Conservation (phyloP, 2,888 invertebrate genomes). For the Dynastes hyllus region DNA sequence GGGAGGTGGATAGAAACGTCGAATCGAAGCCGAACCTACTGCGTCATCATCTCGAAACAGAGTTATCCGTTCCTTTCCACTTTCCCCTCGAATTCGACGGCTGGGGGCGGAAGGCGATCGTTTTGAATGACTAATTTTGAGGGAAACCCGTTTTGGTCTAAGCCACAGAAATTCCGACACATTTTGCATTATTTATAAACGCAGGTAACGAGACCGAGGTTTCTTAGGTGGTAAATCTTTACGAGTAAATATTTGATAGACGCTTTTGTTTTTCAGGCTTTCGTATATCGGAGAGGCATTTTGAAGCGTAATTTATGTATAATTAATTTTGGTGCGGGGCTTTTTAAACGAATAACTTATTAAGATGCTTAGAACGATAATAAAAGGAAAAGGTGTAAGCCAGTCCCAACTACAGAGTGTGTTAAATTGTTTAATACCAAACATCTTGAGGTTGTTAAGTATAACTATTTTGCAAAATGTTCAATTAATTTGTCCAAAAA, state of each 20-base stretch:
- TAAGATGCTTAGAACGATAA: too few species aligned
- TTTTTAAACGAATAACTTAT: neutral
- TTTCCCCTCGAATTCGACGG: slow-evolving; percentile 10
- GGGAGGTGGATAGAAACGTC: slow-evolving; percentile 1
- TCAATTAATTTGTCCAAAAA: too few species aligned
- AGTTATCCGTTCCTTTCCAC: slow-evolving; percentile 15
- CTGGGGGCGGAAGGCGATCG: slow-evolving; percentile 38
- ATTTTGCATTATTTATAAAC: slow-evolving; percentile 36
- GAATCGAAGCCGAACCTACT: slow-evolving; percentile 1
- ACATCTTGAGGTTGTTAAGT: too few species aligned
- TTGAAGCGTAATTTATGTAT: neutral
- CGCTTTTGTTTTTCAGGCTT: neutral
- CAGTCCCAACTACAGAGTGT: too few species aligned
- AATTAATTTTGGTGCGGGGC: neutral
- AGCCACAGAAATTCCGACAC: slow-evolving; percentile 18
- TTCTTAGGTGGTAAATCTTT: slow-evolving; percentile 17
- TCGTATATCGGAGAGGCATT: neutral
- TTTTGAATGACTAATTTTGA: slow-evolving; percentile 45
- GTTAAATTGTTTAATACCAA: too few species aligned
- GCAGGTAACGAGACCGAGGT: neutral
- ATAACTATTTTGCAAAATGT: too few species aligned
- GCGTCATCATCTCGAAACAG: slow-evolving; percentile 17
- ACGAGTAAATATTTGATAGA: slow-evolving; percentile 16
- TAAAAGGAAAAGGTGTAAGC: too few species aligned
- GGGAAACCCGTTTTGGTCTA: slow-evolving; percentile 18